These are phyloP conservation scores for Mystacornis crossleyi DNA, from an alignment of 2,113 vertebrate genomes.

Conservation along the genomic window DNA sequence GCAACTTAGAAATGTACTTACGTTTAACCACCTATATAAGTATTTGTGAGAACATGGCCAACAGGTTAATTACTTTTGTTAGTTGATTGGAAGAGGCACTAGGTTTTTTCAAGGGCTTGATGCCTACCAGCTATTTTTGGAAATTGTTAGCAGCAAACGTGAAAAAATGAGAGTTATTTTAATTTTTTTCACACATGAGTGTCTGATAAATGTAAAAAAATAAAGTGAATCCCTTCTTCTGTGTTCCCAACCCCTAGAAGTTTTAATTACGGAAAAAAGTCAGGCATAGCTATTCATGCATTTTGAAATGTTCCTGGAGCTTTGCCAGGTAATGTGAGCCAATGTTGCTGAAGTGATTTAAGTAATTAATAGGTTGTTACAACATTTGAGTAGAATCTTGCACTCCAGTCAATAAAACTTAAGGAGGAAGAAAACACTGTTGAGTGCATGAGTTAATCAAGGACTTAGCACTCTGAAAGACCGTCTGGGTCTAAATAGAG, in stretches of 20 bases:
- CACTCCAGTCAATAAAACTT: constrained; percentile 57
- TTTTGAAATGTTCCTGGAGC: constrained; percentile 42
- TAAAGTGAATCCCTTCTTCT: not conserved
- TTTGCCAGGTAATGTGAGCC: constrained; percentile 21
- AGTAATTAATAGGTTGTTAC: constrained; percentile 52
- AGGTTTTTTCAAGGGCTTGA: not conserved
- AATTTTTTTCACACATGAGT: not conserved
- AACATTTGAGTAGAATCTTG: constrained; percentile 34
- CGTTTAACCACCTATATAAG: not conserved
- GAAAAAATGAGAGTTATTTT: not conserved
- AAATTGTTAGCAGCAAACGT: not conserved
- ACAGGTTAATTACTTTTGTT: constrained; percentile 31
- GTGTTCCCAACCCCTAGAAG: not conserved
- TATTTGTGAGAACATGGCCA: not conserved
- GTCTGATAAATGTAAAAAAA: constrained; percentile 38
- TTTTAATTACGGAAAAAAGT: constrained; percentile 46
- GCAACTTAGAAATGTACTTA: not conserved
- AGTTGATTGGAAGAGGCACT: not conserved
- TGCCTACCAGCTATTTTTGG: constrained; percentile 19
- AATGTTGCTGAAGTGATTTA: constrained; percentile 48
- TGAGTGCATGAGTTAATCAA: constrained; percentile 32
- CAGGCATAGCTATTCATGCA: not conserved
- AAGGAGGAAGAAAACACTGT: constrained; percentile 22
- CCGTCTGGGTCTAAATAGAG: not conserved
- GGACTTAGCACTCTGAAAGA: not conserved